These are phyloP conservation scores for Meandrina meandrites DNA, from an alignment of 92 coral and sea anemone genomes.

Conservation along the genomic window DNA sequence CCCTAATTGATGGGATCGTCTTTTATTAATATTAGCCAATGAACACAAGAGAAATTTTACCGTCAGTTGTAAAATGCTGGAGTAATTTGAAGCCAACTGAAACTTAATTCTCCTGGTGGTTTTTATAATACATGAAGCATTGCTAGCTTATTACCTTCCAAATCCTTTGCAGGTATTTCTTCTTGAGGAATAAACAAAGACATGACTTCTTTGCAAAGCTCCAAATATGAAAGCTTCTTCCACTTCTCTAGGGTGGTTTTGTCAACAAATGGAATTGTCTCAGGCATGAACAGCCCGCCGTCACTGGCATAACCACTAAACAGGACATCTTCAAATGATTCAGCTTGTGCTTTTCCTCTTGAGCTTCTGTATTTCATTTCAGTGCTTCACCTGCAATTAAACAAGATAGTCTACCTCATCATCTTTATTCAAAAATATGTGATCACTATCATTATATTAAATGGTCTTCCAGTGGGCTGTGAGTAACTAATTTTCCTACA, in stretches of 20 bases:
- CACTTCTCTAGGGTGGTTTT: slow-evolving; percentile 50
- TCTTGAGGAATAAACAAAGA: slow-evolving; percentile 72
- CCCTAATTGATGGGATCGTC: no score
- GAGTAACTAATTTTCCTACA: no score
- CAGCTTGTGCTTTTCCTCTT: slow-evolving; percentile 64
- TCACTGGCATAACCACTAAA: slow-evolving; percentile 75
- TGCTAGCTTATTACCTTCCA: slow-evolving; percentile 58
- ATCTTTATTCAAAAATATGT: no score
- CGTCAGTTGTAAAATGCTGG: no score
- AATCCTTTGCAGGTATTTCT: slow-evolving; percentile 69
- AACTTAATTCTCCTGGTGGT: no score
- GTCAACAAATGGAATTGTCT: slow-evolving; percentile 72
- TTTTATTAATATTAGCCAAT: no score
- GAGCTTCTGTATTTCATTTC: slow-evolving; percentile 87
- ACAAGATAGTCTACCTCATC: no score
- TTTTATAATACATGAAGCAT: no score
- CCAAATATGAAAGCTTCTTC: slow-evolving; percentile 74
- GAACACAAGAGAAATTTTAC: no score
- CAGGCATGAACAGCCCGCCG: slow-evolving; percentile 93
- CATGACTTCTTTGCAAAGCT: slow-evolving; percentile 69
- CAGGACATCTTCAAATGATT: slow-evolving; percentile 77
- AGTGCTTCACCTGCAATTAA: background rate
- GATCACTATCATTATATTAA: no score
- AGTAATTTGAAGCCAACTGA: no score
- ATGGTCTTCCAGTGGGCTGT: no score